Evolutionary conservation across 2,888 invertebrate genomes (phyloP).

Genomic region (Aphodius granarius): DNA sequence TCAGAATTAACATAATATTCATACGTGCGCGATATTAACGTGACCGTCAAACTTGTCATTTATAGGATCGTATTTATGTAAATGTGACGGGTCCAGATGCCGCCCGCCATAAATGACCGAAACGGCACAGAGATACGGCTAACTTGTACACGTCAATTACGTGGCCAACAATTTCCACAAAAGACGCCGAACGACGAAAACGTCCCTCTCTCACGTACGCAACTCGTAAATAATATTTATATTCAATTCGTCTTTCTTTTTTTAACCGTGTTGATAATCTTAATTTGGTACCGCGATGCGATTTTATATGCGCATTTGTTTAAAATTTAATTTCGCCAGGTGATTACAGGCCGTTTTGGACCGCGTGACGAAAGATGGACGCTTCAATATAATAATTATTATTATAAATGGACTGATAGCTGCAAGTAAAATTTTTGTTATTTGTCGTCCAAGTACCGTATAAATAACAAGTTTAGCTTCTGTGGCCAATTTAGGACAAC

Average conservation of each 20-base stretch:
- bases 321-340: background rate
- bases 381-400: background rate
- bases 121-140: background rate
- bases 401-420: background rate
- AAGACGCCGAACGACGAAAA: background rate
- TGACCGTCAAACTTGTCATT: background rate
- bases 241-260: slow-evolving; percentile 9
- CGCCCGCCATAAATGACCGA: background rate
- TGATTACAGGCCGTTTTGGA: background rate
- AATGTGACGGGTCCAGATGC: background rate
- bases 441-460: background rate
- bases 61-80: background rate
- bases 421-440: background rate
- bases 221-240: slow-evolving; percentile 10
- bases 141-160: background rate
- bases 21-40: background rate
- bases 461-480: background rate
- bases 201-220: background rate
- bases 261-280: background rate
- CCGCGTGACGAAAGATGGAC: background rate
- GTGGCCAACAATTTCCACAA: background rate
- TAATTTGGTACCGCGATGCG: background rate
- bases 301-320: background rate
- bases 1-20: background rate
- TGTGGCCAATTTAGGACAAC: background rate